Base-by-base conservation (phyloP, 2,113 vertebrate genomes). In the Cyanoderma ruficeps region DNA sequence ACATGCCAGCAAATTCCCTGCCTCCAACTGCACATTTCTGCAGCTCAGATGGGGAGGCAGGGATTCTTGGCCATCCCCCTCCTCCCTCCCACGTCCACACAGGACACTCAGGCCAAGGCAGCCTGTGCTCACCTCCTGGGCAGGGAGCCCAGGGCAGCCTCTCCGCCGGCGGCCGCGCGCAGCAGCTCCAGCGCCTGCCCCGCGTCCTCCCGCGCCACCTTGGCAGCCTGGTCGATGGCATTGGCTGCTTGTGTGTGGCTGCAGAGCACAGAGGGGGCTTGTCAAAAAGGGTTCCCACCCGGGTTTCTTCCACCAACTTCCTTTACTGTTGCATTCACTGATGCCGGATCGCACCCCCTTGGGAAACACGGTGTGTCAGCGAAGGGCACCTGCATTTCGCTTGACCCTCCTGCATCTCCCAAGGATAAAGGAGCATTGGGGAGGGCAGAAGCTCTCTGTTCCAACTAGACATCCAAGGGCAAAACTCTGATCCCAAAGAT, bases 191-290 rank as follows among this genome's bases (percentile, higher is more conserved):
- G 92, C 0, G 97, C 98, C 70, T 98, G 97, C 86, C 85, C n/a
- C 0, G 98, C 97, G 2, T 98, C 98, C 1, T 94, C 94, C 78
- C 93, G 89, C 0, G 98, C 98, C 2, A 71, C 96, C 55, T 56
- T 93, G 4, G 97, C 95, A 0, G 93, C 98, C 27, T 64, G 96
- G 35, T 98, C 97, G 8, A 99, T 96, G 9, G 49, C 46, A 27
- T 47, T 94, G 13, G 98, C 98, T 0, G 97, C 96, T 7, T 94
- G 96, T 3, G 90, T 41, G 12, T 99, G 99, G 87, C 99, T 99
- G 96, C 61, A 85, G 95, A 15, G 74, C 59, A 88, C 42, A 39
- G 44, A 69, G 17, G 1, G 7, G 9, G 5, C 11, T 68, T 13
- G 3, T 81, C 82, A 78, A 25, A 64, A 83, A 78, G 19, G 39